Evolutionary conservation across 2,888 invertebrate species (phyloP), one percentile per base, ranked within the genome.

Genomic region (Mythimna impura): DNA sequence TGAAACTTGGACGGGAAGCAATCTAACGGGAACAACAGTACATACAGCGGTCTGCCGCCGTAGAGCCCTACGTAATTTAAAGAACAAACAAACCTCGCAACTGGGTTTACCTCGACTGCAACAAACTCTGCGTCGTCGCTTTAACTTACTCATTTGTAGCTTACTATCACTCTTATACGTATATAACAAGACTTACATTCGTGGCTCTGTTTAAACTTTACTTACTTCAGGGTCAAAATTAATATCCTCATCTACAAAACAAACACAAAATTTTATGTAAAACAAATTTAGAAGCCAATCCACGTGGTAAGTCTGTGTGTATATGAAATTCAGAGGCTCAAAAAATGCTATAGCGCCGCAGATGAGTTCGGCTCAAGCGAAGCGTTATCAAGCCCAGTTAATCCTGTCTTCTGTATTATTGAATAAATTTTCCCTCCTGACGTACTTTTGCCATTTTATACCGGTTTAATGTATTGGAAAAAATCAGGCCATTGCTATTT

Each of bases 361-460:
- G 93, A 93, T 92, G 92, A 93, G 91, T 90, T 90, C 87, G 91
- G 91, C 89, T 94, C 90, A 91, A 93, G 89, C 88, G 90, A 87
- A 92, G 92, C 94, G 93, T 93, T 94, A 93, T 92, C 92, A 91
- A 94, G 89, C 93, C 89, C 91, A 91, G 92, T 91, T 94, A 93
- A 94, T 94, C 93, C 91, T 92, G 90, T 93, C 93, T 94, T 92
- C 91, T 91, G 90, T 93, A 91, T 94, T 94, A 94, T 93, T 93
- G 93, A 94, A 94, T 94, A 94, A 93, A 94, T 92, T 93, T 92
- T 91, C 90, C 83, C 89, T 90, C 83, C 87, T 89, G 86, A 88
- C 88, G 89, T 92, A 89, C 89, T 91, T 90, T 89, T 89, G 86
- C 88, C 89, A 89, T 91, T 94, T 93, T 88, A 81, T 75, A 78